Evolutionary conservation across 2,888 invertebrate species (phyloP).

Genomic region (Chrysopilus asiliformis): DNA sequence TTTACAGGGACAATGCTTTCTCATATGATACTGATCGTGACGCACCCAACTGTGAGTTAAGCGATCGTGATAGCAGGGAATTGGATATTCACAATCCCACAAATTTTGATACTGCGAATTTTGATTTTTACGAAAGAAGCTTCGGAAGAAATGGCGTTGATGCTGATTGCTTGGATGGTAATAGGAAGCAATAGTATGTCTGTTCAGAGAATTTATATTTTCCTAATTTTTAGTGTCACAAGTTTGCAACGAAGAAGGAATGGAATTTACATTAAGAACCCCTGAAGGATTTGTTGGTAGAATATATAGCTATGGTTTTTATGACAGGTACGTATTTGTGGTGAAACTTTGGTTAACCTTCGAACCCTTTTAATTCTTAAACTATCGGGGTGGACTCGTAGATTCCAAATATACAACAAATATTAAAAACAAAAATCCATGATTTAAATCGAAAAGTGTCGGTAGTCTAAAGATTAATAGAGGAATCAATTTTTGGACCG

Average conservation of each 20-base stretch:
- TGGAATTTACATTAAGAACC: slow-evolving; percentile 81
- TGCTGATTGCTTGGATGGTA: slow-evolving; percentile 75
- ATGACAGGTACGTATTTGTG: slow-evolving; percentile 43
- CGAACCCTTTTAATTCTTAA: too few species aligned
- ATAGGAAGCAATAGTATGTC: slow-evolving; percentile 13
- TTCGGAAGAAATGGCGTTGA: slow-evolving; percentile 55
- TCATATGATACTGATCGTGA: slow-evolving; percentile 49
- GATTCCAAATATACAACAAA: too few species aligned
- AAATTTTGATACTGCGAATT: slow-evolving; percentile 73
- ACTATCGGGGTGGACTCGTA: too few species aligned
- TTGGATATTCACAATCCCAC: slow-evolving; percentile 73
- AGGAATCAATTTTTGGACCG: too few species aligned
- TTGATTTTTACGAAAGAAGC: slow-evolving; percentile 73
- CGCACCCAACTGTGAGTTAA: slow-evolving; percentile 66
- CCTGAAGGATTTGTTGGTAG: slow-evolving; percentile 82
- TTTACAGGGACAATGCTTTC: slow-evolving; percentile 40
- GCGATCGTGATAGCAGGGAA: slow-evolving; percentile 72
- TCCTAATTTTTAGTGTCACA: slow-evolving; percentile 56
- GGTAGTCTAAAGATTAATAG: too few species aligned
- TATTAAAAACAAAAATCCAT: too few species aligned
- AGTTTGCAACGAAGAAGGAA: slow-evolving; percentile 85
- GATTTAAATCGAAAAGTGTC: too few species aligned
- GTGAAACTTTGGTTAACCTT: too few species aligned
- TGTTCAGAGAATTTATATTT: not conserved
- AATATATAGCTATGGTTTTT: slow-evolving; percentile 84